Base-by-base conservation (phyloP, 2,888 invertebrate genomes). In the Eudemis profundana region DNA sequence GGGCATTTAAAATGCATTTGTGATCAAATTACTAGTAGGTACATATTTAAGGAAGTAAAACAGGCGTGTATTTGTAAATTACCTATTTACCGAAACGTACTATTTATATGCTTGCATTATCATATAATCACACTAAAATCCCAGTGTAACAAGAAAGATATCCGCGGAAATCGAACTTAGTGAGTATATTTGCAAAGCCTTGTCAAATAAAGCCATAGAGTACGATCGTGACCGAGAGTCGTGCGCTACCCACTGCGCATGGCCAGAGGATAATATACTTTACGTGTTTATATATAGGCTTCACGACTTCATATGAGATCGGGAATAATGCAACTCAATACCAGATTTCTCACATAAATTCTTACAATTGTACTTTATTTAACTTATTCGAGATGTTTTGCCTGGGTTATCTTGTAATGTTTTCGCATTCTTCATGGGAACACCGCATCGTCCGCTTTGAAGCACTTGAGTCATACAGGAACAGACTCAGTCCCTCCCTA, bases 121-220 rank as follows among this genome's bases (percentile, higher is more conserved):
- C n/a, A n/a, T n/a, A n/a, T n/a, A n/a, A n/a, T n/a, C n/a, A n/a
- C n/a, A n/a, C n/a, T n/a, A n/a, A n/a, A n/a, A n/a, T n/a, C n/a
- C n/a, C n/a, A n/a, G n/a, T n/a, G n/a, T n/a, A n/a, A n/a, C n/a
- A n/a, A n/a, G n/a, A n/a, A n/a, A n/a, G n/a, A n/a, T n/a, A n/a
- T n/a, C n/a, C n/a, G n/a, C n/a, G 5, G 23, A 17, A 54, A 15
- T 15, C 27, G 29, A 33, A 33, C 29, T 21, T 19, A 1, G 44
- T 1, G 10, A 19, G 36, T 51, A n/a, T 36, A 51, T 51, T 50
- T 33, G 21, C 54, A 42, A 14, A 8, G n/a, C n/a, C 15, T 10
- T 59, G 57, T 51, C 56, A 44, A 64, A 64, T 64, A 57, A 59
- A 59, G 57, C 64, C 50, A 57, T 59, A 59, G 47, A 42, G 17